Percentiles rank a stretch among this genome's conserved stretches.
These are phyloP conservation scores for Drepanosiphum platanoidis DNA, from an alignment of 2,888 invertebrate species.

Conservation along the genomic window DNA sequence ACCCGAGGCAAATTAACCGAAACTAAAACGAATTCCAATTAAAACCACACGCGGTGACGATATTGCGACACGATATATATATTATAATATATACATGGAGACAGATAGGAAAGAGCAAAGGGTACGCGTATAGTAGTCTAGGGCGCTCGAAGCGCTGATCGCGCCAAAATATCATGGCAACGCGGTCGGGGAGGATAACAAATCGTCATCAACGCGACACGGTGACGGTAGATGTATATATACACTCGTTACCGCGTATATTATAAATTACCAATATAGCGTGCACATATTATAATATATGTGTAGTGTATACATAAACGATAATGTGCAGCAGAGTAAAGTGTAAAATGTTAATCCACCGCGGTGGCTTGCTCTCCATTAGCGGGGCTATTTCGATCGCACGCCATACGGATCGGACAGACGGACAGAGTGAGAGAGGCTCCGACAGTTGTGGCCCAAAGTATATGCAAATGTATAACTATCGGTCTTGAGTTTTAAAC, in stretches of 20 bases:
- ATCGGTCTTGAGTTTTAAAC: too few species aligned
- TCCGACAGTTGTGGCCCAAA: too few species aligned
- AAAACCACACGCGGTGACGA: background rate
- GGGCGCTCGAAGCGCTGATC: background rate
- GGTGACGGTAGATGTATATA: background rate
- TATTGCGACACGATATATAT: background rate
- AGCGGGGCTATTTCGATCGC: background rate
- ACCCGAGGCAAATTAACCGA: constrained; percentile 8
- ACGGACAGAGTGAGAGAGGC: too few species aligned
- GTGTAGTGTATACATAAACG: too few species aligned
- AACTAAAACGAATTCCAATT: constrained; percentile 26
- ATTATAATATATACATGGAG: background rate
- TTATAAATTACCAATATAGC: background rate
- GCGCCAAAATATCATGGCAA: background rate
- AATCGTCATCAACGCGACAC: background rate
- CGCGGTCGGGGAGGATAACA: background rate
- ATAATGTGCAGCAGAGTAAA: background rate
- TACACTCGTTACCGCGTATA: background rate
- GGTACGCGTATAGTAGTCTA: background rate
- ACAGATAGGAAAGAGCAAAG: too few species aligned
- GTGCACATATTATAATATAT: background rate
- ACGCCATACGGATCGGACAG: background rate
- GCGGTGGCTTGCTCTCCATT: background rate
- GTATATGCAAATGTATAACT: too few species aligned
- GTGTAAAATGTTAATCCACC: constrained; percentile 2